Conservation (phyloP, 1,140 invertebrate species). For the Teleogryllus occipitalis region DNA sequence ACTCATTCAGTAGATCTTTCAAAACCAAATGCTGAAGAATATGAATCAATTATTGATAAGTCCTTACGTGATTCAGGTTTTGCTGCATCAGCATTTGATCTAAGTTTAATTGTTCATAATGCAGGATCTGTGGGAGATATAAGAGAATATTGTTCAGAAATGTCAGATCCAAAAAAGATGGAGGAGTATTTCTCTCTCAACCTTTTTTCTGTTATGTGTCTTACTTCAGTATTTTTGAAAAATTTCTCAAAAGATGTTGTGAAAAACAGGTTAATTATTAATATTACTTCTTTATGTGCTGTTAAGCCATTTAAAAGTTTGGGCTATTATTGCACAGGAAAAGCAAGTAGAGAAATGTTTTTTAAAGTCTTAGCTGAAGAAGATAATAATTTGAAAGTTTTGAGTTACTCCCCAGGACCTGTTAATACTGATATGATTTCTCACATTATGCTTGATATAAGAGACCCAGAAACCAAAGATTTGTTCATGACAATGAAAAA, state of each 20-base stretch:
- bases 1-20: slow-evolving; percentile 50
- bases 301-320: slow-evolving; percentile 65
- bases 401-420: slow-evolving; percentile 91
- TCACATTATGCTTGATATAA: slow-evolving; percentile 48
- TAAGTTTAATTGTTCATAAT: slow-evolving; percentile 78
- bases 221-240: slow-evolving; percentile 64
- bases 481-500: slow-evolving; percentile 50
- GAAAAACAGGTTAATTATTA: slow-evolving; percentile 57
- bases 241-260: slow-evolving; percentile 38
- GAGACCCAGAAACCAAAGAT: slow-evolving; percentile 49
- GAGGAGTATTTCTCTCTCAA: slow-evolving; percentile 68
- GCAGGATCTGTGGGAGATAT: slow-evolving; percentile 78
- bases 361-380: slow-evolving; percentile 77
- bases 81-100: slow-evolving; percentile 47
- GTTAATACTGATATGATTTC: slow-evolving; percentile 84
- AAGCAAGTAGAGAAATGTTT: slow-evolving; percentile 87
- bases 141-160: slow-evolving; percentile 46
- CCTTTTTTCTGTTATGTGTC: slow-evolving; percentile 60
- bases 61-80: slow-evolving; percentile 34
- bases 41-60: slow-evolving; percentile 41
- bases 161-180: slow-evolving; percentile 51
- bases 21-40: slow-evolving; percentile 37
- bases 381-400: slow-evolving; percentile 60
- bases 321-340: slow-evolving; percentile 75
- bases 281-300: slow-evolving; percentile 79